Evolutionary conservation across 2,797 vertebrate genomes (phyloP).

Genomic region (Micrastur ruficollis): DNA sequence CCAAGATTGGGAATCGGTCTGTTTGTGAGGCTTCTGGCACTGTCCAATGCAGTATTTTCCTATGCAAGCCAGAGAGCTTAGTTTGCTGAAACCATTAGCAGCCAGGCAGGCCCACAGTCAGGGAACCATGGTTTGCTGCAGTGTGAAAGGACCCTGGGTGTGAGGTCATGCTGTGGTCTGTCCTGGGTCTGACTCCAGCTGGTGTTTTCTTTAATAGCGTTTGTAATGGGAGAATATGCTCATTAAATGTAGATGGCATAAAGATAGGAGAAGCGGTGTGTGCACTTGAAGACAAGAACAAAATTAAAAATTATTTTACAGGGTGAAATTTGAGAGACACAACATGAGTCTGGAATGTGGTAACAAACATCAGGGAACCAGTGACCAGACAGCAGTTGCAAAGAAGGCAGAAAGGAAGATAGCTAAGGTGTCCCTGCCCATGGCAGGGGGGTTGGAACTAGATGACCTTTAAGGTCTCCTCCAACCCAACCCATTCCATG

Average conservation of each 20-base stretch:
- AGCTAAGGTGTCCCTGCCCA: background rate
- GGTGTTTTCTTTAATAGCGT: background rate
- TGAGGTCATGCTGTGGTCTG: background rate
- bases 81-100: background rate
- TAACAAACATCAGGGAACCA: background rate
- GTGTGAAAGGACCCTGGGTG: background rate
- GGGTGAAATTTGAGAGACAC: background rate
- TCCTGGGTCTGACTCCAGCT: background rate
- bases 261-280: background rate
- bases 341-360: background rate
- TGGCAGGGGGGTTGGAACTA: too few relatives aligned
- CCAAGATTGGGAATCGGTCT: background rate
- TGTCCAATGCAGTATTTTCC: background rate
- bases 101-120: background rate
- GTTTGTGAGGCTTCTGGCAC: background rate
- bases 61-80: background rate
- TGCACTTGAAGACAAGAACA: background rate
- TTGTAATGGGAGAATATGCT: background rate
- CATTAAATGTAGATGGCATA: background rate
- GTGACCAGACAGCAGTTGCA: background rate
- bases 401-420: background rate
- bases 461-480: too few relatives aligned
- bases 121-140: background rate
- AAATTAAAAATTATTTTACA: background rate
- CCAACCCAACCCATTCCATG: too few relatives aligned